Conservation (phyloP, 2,797 vertebrate species). For the Myotis findleyi region DNA sequence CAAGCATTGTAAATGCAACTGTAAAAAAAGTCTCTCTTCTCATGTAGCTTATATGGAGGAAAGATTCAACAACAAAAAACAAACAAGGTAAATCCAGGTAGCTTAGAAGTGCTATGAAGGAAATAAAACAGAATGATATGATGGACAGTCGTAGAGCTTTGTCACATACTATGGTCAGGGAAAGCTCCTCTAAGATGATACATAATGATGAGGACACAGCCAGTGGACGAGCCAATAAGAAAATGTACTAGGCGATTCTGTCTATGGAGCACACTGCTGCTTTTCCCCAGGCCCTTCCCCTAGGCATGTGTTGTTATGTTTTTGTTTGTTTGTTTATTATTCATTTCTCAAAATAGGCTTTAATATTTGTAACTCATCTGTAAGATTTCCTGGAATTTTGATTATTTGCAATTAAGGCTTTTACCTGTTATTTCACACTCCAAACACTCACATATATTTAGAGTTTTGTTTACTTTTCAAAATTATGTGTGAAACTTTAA, state of each 20-base stretch:
- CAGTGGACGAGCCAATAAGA: background rate
- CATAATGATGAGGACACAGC: background rate
- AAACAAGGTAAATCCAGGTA: background rate
- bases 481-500: background rate
- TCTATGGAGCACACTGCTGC: background rate
- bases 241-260: background rate
- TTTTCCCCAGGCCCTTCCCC: background rate
- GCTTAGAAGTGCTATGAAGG: background rate
- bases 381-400: background rate
- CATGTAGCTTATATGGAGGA: background rate
- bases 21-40: background rate
- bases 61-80: background rate
- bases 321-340: background rate
- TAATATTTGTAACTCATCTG: background rate
- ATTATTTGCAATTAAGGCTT: background rate
- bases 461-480: background rate
- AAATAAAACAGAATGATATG: background rate
- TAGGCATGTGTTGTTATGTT: background rate
- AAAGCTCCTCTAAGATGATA: background rate
- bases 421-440: background rate
- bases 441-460: background rate
- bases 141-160: background rate
- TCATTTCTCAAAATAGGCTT: background rate
- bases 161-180: background rate
- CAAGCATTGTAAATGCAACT: background rate